phyloP scores from a whole-genome alignment of 2,888 invertebrate genomes.

The Stenichneumon culpator region DNA sequence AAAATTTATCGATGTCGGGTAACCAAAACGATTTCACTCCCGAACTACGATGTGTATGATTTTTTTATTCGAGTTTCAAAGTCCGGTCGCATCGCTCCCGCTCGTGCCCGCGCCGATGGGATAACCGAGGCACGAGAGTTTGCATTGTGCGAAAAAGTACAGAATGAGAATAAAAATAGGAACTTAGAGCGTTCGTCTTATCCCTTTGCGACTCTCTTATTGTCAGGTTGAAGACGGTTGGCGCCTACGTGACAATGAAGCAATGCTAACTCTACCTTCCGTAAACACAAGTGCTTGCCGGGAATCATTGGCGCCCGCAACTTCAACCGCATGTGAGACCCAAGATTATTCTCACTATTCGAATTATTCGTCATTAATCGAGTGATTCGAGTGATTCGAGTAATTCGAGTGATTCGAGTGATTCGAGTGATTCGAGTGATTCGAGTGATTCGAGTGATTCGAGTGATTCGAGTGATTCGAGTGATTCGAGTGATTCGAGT shows the following conservation, averaged over 20 bases:
- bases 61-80: not conserved
- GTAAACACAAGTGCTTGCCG: constrained; percentile 65
- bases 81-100: not conserved
- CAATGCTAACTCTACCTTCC: constrained; percentile 51
- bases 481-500: too few relatives aligned
- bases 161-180: constrained; percentile 42
- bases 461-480: too few relatives aligned
- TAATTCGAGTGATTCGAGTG: too few relatives aligned
- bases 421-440: too few relatives aligned
- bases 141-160: constrained; percentile 60
- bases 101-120: constrained; percentile 55
- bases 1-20: too few relatives aligned
- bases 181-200: constrained; percentile 18
- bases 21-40: too few relatives aligned
- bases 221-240: constrained; percentile 53
- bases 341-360: too few relatives aligned
- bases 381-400: too few relatives aligned
- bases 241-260: constrained; percentile 58
- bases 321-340: not conserved
- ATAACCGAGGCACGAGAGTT: constrained; percentile 15
- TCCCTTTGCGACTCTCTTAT: constrained; percentile 48
- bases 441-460: too few relatives aligned
- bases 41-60: not conserved
- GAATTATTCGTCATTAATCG: too few relatives aligned
- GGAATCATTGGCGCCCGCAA: constrained; percentile 34